A percentile compares a stretch with the other conserved stretches of the same genome.
Evolutionary conservation across 2,113 vertebrate genomes (phyloP).

Genomic region (Atractosteus spatula): DNA sequence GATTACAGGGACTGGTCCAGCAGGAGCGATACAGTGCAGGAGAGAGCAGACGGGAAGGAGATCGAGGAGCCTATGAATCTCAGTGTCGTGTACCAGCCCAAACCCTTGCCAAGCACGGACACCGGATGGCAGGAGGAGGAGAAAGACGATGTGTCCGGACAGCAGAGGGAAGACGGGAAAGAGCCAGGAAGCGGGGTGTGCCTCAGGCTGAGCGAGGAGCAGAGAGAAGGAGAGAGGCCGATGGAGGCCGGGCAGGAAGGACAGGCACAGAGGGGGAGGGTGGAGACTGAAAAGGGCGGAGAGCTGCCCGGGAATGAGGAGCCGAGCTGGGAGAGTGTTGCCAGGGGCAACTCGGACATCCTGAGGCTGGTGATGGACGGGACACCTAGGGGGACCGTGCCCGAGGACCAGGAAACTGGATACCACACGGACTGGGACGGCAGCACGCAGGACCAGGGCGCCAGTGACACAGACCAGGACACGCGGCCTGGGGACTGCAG

Average conservation of each 20-base stretch:
- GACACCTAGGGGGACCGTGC: background rate
- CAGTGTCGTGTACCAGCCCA: background rate
- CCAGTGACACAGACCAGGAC: slow-evolving; percentile 23
- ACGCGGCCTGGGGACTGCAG: background rate
- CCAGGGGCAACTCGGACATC: slow-evolving; percentile 12
- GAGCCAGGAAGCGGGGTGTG: background rate
- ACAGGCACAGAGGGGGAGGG: background rate
- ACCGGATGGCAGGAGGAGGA: background rate
- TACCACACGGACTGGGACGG: slow-evolving; percentile 23
- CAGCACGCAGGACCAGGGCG: slow-evolving; percentile 11
- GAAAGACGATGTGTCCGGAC: background rate
- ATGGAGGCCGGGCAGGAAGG: background rate
- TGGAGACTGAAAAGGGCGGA: too few relatives aligned
- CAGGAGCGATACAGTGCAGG: too few relatives aligned
- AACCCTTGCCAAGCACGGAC: background rate
- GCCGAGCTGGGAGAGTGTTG: slow-evolving; percentile 2
- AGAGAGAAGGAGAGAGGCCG: background rate
- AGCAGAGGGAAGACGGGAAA: background rate
- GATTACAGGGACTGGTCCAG: background rate
- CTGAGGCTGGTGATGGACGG: slow-evolving; percentile 19
- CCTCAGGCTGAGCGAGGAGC: background rate
- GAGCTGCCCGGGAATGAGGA: slow-evolving; percentile 1
- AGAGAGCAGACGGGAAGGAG: background rate
- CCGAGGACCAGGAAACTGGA: slow-evolving; percentile 25
- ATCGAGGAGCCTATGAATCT: slow-evolving; percentile 12